Evolutionary conservation across 2,888 invertebrate species (phyloP), one percentile per base, ranked within the genome.

Genomic region (Dynastes hyllus): DNA sequence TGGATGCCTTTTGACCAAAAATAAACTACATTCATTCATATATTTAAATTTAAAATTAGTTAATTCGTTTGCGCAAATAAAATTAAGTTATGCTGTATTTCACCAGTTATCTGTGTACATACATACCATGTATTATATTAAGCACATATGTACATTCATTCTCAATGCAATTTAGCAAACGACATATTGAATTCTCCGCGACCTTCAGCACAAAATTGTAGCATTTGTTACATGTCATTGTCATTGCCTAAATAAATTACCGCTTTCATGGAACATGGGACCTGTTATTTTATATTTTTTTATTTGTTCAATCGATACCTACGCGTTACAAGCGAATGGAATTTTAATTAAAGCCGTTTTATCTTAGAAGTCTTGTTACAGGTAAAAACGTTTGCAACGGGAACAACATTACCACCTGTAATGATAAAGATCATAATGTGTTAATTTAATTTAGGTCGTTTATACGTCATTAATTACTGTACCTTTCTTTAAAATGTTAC

Each of bases 171-270:
- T 63, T 29, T 63, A 32, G 45, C n/a, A 69, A 50, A 69, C 9
- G n/a, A 5, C 13, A 45, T 69, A 69, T 51, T 69, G 22, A 69
- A 73, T 40, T 53, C 13, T 58, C 27, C 45, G 6, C 16, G 73
- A 61, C 73, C 73, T 75, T 75, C 73, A 55, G 6, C 45, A 27
- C 6, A 45, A 61, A 75, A 61, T 61, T 75, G 45, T 51, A 45
- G 32, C 40, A 55, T 61, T 75, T 75, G 61, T 75, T 61, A 75
- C 29, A 27, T 75, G 61, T 61, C 73, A 75, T 58, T 75, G 73
- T 75, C 73, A 75, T 61, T 75, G 45, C 61, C 50, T 16, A 75
- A 75, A 75, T 75, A 75, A 75, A 75, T 75, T 58, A 75, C 40
- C 27, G 58, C 61, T 75, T 75, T 61, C 40, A 16, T 37, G 5